Conservation (phyloP, 2,797 vertebrate genomes). For the Danio albolineatus region DNA sequence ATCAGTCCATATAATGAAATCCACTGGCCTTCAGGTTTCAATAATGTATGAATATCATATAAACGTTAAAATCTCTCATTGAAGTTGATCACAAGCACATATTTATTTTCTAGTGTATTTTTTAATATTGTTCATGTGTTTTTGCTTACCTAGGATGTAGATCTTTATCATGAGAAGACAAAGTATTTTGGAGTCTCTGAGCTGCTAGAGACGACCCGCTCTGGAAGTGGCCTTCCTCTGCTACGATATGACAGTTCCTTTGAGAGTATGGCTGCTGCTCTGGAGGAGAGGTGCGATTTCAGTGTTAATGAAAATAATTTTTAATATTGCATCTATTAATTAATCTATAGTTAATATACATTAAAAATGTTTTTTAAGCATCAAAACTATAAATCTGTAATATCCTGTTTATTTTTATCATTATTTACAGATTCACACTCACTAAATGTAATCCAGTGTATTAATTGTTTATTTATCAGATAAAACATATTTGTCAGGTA, state of each 20-base stretch:
- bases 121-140: constrained; percentile 10
- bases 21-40: constrained; percentile 94
- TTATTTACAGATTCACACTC: too few species aligned
- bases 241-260: constrained; percentile 95
- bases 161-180: constrained; percentile 90
- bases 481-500: too few species aligned
- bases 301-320: neutral
- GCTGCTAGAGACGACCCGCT: constrained; percentile 91
- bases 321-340: neutral
- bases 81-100: neutral
- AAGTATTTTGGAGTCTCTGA: constrained; percentile 96
- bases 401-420: too few species aligned
- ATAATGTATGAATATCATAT: constrained; percentile 79
- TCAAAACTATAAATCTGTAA: too few species aligned
- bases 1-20: constrained; percentile 99
- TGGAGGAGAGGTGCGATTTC: constrained; percentile 90
- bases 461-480: too few species aligned
- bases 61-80: neutral
- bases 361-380: too few species aligned
- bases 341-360: neutral
- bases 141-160: constrained; percentile 82
- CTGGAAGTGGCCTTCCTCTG: constrained; percentile 89
- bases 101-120: neutral
- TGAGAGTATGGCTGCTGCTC: constrained; percentile 91
- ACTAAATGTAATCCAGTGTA: too few species aligned